Conservation (phyloP, 2,888 invertebrate genomes). For the Drosophila tanythrix region DNA sequence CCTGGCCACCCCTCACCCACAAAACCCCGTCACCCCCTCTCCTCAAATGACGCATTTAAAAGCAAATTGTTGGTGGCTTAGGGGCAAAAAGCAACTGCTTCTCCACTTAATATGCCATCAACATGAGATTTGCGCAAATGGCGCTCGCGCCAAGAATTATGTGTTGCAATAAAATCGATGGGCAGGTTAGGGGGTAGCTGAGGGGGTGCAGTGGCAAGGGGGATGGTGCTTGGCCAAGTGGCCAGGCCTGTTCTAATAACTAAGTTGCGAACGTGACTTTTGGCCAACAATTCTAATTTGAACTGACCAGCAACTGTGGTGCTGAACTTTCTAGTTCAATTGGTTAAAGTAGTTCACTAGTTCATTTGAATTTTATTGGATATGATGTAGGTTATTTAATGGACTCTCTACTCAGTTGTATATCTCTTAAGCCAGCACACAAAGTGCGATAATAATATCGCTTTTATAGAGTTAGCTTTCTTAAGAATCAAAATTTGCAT, state of each 20-base stretch:
- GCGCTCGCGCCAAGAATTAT: conserved; percentile 67
- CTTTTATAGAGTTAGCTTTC: background rate
- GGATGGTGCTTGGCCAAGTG: conserved; percentile 4
- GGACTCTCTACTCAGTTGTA: background rate
- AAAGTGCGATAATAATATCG: background rate
- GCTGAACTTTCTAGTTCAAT: background rate
- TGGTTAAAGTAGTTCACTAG: background rate
- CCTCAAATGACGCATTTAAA: conserved; percentile 66
- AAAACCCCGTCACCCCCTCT: background rate
- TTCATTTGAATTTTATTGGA: background rate
- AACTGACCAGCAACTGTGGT: conserved; percentile 17
- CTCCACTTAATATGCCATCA: conserved; percentile 77
- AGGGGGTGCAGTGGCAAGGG: background rate
- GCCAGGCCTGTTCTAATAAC: conserved; percentile 64
- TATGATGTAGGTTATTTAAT: background rate
- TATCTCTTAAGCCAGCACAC: background rate
- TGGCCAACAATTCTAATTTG: conserved; percentile 70
- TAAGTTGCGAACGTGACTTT: conserved; percentile 74
- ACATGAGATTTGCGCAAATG: conserved; percentile 80
- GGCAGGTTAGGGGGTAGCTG: background rate
- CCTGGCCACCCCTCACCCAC: conserved; percentile 12
- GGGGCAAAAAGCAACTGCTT: conserved; percentile 11
- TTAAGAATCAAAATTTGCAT: background rate
- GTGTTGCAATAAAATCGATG: conserved; percentile 80
- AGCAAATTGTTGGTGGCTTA: conserved; percentile 57